These are phyloP conservation scores for Mastomys natalensis DNA, from an alignment of 2,113 vertebrate genomes.

Conservation along the genomic window DNA sequence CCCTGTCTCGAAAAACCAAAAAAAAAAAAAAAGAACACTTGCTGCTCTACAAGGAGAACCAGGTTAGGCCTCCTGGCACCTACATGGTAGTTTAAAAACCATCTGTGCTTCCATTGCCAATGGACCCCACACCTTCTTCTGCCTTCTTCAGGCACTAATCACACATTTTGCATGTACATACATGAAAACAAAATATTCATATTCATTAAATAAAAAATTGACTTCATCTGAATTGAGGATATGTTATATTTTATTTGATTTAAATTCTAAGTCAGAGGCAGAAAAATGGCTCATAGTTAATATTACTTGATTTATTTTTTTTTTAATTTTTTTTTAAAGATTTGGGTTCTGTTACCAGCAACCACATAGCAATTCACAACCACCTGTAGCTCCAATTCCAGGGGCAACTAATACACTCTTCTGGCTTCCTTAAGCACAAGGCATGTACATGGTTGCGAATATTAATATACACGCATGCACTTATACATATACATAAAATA, in stretches of 20 bases:
- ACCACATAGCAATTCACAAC: background rate
- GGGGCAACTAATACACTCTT: background rate
- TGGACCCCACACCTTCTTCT: background rate
- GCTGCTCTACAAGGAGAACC: background rate
- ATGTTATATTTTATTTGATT: background rate
- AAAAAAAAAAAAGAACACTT: too few relatives aligned
- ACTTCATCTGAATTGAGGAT: background rate
- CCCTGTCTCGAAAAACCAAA: too few relatives aligned
- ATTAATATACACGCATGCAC: background rate
- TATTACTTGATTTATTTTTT: background rate
- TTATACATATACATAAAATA: background rate
- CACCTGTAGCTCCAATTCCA: background rate
- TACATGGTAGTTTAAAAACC: background rate
- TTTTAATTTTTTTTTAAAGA: background rate
- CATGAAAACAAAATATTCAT: background rate
- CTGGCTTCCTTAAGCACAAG: background rate
- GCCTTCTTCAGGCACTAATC: background rate
- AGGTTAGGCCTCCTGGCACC: background rate
- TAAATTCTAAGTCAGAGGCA: background rate
- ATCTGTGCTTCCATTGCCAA: background rate
- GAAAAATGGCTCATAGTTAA: background rate
- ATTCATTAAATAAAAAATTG: slow-evolving; percentile 45
- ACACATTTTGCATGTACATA: background rate
- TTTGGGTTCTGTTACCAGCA: background rate
- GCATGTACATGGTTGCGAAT: background rate